These are phyloP conservation scores for Caretta caretta DNA, from an alignment of 2,113 vertebrate species.

Conservation along the genomic window DNA sequence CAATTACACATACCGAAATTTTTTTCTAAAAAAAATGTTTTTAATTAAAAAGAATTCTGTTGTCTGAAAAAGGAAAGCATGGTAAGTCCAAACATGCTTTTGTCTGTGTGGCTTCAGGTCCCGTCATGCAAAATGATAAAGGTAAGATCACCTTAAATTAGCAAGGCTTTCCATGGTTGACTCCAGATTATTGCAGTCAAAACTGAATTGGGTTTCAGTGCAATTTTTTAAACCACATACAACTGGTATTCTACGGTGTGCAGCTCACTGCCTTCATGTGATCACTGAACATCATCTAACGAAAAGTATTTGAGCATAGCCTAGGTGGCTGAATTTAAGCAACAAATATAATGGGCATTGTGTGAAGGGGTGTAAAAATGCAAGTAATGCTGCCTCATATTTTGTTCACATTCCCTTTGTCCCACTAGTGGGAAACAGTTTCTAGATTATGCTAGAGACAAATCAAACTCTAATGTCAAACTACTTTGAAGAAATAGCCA, in stretches of 20 bases:
- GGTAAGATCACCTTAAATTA: slow-evolving; percentile 74
- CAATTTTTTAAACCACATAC: slow-evolving; percentile 18
- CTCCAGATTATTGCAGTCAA: slow-evolving; percentile 68
- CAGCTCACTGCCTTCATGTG: slow-evolving; percentile 21
- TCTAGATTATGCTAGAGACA: slow-evolving; percentile 35
- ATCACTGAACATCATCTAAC: slow-evolving; percentile 16
- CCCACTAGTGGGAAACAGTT: slow-evolving; percentile 12
- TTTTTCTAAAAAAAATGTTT: slow-evolving; percentile 76
- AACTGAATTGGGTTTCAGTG: slow-evolving; percentile 50
- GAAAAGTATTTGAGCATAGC: slow-evolving; percentile 1
- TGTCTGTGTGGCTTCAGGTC: slow-evolving; percentile 67
- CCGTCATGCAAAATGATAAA: slow-evolving; percentile 57
- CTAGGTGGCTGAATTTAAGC: slow-evolving; percentile 23
- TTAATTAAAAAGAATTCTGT: slow-evolving; percentile 86
- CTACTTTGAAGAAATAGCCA: slow-evolving; percentile 52
- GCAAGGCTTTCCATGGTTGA: slow-evolving; percentile 50
- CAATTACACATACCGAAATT: slow-evolving; percentile 83
- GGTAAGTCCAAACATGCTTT: slow-evolving; percentile 76
- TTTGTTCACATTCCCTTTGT: slow-evolving; percentile 21
- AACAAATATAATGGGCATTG: background rate
- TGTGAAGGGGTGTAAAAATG: slow-evolving; percentile 7
- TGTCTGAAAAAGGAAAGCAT: slow-evolving; percentile 77
- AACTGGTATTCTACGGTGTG: slow-evolving; percentile 53
- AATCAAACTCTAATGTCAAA: slow-evolving; percentile 54
- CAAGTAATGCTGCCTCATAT: background rate